Evolutionary conservation across 1,140 invertebrate genomes (phyloP), one percentile per base, ranked within the genome.

Genomic region (Atta texana): DNA sequence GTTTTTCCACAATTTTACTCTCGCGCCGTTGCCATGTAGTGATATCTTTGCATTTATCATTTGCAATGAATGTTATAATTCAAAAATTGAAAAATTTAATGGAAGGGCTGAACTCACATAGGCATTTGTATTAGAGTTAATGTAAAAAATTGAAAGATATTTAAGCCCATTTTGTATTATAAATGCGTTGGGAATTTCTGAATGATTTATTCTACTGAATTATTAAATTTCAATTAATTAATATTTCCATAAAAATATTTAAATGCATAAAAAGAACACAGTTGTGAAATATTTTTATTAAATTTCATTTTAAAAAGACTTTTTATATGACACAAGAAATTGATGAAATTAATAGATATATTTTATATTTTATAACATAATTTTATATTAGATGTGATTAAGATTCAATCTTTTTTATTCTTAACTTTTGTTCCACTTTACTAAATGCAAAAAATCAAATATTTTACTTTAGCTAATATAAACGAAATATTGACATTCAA

Each of bases 361-460:
- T 69, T 18, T 39, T 0, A 34, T 14, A 5, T 74, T 18, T 72
- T 24, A 59, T 51, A 39, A 68, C 12, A 6, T 53, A n/a, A 10
- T 44, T 77, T 31, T 49, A 6, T 10, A n/a, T 31, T 18, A 66
- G 8, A 34, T 57, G 24, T 28, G 4, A 18, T 49, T 53, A 51
- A 63, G 12, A 69, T 5, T 53, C 10, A 7, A 4, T 24, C 49
- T 69, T 39, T 1, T 81, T 49, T 10, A 49, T 55, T 80, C 5
- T 18, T 31, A 8, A 49, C 14, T 74, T 57, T 51, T 34, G 69
- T 75, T 3, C 34, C 18, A 82, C 69, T 84, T 84, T 49, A 53
- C n/a, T 75, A 74, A 31, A 24, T n/a, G 44, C 55, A 84, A 82
- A 39, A 82, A 75, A 39, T 84, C 55, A 84, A 75, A 61, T 84